Conservation (phyloP, 2,797 vertebrate species). For the Oryzias sinensis region DNA sequence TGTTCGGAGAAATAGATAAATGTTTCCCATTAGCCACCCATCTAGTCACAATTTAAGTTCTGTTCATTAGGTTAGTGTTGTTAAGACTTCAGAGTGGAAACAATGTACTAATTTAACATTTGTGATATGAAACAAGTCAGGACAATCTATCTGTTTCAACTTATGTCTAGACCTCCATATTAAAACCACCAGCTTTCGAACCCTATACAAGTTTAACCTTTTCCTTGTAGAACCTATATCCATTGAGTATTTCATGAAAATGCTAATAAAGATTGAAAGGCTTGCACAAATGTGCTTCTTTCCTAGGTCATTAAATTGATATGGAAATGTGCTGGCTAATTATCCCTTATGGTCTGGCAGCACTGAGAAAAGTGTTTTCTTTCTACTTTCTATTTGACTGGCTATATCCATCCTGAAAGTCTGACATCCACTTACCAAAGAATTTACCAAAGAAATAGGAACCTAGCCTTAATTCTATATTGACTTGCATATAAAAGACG, state of each 20-base stretch:
- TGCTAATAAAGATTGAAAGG: slow-evolving; percentile 25
- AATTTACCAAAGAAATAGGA: slow-evolving; percentile 9
- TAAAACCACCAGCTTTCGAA: slow-evolving; percentile 17
- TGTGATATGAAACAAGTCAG: slow-evolving; percentile 32
- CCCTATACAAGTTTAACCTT: slow-evolving; percentile 25
- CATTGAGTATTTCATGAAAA: slow-evolving; percentile 24
- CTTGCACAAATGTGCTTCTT: slow-evolving; percentile 32
- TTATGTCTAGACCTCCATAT: slow-evolving; percentile 22
- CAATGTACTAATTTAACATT: slow-evolving; percentile 31
- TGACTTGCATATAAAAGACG: slow-evolving; percentile 13
- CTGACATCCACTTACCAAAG: slow-evolving; percentile 21
- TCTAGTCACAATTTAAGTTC: slow-evolving; percentile 29
- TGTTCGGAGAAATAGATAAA: slow-evolving; percentile 26
- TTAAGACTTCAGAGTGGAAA: slow-evolving; percentile 20
- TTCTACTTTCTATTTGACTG: slow-evolving; percentile 43
- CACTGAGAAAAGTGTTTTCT: slow-evolving; percentile 28
- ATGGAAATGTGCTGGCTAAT: slow-evolving; percentile 60
- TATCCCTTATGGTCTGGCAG: slow-evolving; percentile 42
- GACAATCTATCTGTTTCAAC: slow-evolving; percentile 33
- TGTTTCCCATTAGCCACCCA: slow-evolving; percentile 30
- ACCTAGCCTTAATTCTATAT: slow-evolving; percentile 13
- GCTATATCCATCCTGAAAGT: slow-evolving; percentile 44
- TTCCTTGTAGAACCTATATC: slow-evolving; percentile 20
- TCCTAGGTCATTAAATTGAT: slow-evolving; percentile 40
- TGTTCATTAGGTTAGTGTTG: slow-evolving; percentile 24